Evolutionary conservation across 2,113 vertebrate species (phyloP).

Genomic region (Saccopteryx bilineata): DNA sequence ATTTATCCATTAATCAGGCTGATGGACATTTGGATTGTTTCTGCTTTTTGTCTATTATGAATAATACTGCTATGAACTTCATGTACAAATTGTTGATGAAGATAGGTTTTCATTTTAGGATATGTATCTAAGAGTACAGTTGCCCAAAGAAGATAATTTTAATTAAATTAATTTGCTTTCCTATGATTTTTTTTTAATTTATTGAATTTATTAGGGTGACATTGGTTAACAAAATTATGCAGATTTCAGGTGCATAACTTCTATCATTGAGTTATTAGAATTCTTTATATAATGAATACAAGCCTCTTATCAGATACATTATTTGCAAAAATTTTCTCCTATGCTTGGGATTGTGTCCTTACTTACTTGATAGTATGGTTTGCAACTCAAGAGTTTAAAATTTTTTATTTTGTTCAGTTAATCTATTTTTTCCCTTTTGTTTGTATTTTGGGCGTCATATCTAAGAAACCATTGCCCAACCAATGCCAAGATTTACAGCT

Average conservation of each 20-base stretch:
- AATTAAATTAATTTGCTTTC: neutral
- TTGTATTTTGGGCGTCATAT: slow-evolving; percentile 17
- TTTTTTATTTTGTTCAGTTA: neutral
- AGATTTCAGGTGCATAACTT: no score
- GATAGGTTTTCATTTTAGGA: slow-evolving; percentile 29
- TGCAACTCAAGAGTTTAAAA: neutral
- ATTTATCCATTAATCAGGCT: neutral
- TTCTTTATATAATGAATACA: neutral
- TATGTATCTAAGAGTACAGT: neutral
- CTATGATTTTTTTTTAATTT: no score
- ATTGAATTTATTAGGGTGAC: no score
- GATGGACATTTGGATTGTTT: slow-evolving; percentile 7
- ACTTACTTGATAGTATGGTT: neutral
- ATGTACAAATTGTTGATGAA: slow-evolving; percentile 1
- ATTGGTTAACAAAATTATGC: no score
- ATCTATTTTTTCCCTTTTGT: neutral
- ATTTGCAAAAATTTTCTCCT: neutral
- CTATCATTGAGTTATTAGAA: neutral
- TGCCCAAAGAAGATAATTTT: neutral
- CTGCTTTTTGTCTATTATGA: neutral
- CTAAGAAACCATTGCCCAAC: slow-evolving; percentile 3
- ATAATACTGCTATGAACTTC: neutral
- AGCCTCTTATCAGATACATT: neutral
- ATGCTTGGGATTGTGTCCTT: neutral
- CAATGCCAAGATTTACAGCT: neutral